Evolutionary conservation across 2,888 invertebrate species (phyloP).

Genomic region (Ligdia adustata): DNA sequence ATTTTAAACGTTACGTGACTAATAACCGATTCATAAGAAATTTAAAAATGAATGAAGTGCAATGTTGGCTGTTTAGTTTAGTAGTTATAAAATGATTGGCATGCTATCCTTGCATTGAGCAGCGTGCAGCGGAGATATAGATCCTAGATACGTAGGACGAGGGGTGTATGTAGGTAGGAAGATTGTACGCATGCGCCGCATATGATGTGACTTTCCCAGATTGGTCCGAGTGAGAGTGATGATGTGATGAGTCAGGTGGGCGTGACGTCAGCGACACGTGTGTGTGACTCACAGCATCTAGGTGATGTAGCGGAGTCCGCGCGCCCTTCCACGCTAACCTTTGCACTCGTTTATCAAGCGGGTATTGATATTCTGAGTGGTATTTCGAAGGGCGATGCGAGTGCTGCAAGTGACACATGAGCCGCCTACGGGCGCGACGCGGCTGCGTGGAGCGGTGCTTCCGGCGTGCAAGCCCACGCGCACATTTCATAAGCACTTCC

Average conservation of each 20-base stretch:
- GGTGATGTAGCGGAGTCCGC: slow-evolving; percentile 57
- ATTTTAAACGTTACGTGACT: too few species aligned
- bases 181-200: slow-evolving; percentile 15
- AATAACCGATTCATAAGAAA: too few species aligned
- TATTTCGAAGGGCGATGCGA: slow-evolving; percentile 29
- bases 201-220: slow-evolving; percentile 46
- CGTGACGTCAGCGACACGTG: slow-evolving; percentile 73
- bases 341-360: slow-evolving; percentile 52
- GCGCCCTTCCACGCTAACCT: slow-evolving; percentile 58
- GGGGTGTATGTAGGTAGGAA: slow-evolving; percentile 3
- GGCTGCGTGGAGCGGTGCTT: slow-evolving; percentile 64
- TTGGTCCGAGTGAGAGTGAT: slow-evolving; percentile 40
- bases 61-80: too few species aligned
- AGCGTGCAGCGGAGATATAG: too few species aligned
- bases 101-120: too few species aligned
- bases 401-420: slow-evolving; percentile 24
- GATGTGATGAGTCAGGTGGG: slow-evolving; percentile 67
- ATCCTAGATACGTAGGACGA: too few species aligned
- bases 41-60: too few species aligned
- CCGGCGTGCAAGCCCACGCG: slow-evolving; percentile 73
- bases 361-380: slow-evolving; percentile 46
- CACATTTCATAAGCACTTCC: slow-evolving; percentile 74
- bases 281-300: slow-evolving; percentile 66
- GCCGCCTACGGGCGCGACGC: slow-evolving; percentile 53
- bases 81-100: too few species aligned